phyloP scores from a whole-genome alignment of 2,888 invertebrate genomes.

The Tupiocoris notatus region DNA sequence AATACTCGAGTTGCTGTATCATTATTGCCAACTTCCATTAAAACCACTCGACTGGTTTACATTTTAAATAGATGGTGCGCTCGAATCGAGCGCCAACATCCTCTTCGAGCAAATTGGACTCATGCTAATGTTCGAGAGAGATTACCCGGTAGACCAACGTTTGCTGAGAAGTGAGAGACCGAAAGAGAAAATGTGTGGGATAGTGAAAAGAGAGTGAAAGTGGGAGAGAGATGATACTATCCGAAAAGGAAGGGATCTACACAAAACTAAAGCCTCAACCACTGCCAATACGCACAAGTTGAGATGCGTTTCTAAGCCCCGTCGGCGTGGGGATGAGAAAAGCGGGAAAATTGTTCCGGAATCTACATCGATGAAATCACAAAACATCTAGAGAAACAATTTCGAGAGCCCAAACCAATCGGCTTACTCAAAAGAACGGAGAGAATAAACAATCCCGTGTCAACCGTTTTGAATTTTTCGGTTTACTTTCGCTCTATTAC shows the following conservation, averaged over 20 bases:
- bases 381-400: neutral
- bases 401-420: neutral
- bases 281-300: neutral
- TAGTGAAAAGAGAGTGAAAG: neutral
- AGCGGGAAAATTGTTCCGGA: neutral
- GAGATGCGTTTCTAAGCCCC: neutral
- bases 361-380: neutral
- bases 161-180: neutral
- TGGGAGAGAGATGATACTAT: neutral
- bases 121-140: neutral
- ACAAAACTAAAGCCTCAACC: neutral
- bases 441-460: too few species aligned
- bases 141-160: neutral
- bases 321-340: neutral
- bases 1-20: neutral
- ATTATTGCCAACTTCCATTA: neutral
- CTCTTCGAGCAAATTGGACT: constrained; percentile 5
- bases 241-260: neutral
- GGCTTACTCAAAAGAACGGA: too few species aligned
- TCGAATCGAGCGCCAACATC: neutral
- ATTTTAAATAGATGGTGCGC: constrained; percentile 7
- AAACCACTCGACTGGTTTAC: constrained; percentile 8
- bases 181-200: too few species aligned
- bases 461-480: too few species aligned
- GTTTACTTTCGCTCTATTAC: too few species aligned